Percentiles rank a stretch among this genome's conserved stretches.
phyloP scores from a whole-genome alignment of 2,888 invertebrate species.

The Hirudinaria manillensis region DNA sequence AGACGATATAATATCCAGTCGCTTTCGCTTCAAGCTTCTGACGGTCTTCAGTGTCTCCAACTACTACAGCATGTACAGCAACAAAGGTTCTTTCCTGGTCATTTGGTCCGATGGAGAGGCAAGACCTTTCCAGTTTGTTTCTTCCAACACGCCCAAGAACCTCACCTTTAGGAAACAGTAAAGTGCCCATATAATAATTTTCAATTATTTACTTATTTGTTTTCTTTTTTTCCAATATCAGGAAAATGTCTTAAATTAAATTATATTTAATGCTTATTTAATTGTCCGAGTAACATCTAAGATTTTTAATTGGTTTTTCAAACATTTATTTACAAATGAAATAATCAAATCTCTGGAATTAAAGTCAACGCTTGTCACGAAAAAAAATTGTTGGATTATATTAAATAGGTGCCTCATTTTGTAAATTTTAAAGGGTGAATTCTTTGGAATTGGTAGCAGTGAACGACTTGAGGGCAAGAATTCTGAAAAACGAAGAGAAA shows the following conservation, averaged over 20 bases:
- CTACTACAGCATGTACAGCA: slow-evolving; percentile 87
- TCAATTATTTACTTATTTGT: background rate
- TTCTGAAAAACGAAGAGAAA: slow-evolving; percentile 14
- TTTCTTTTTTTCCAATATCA: no score
- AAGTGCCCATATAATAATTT: background rate
- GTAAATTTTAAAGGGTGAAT: background rate
- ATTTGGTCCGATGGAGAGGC: slow-evolving; percentile 58
- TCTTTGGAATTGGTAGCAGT: slow-evolving; percentile 4
- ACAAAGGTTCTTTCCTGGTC: slow-evolving; percentile 85
- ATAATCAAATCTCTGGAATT: no score
- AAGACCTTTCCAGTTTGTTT: slow-evolving; percentile 76
- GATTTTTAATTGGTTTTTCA: no score
- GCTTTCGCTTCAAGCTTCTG: slow-evolving; percentile 53
- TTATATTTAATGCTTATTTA: background rate
- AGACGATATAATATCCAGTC: no score
- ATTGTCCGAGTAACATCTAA: background rate
- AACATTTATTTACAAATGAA: no score
- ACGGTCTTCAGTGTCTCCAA: slow-evolving; percentile 95
- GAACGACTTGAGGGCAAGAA: background rate
- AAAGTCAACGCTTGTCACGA: no score
- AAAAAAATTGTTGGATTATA: no score
- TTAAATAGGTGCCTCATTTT: background rate
- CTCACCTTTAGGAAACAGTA: slow-evolving; percentile 53
- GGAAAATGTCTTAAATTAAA: no score
- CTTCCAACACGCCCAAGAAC: slow-evolving; percentile 44